Evolutionary conservation across 2,113 vertebrate species (phyloP).

Genomic region (Alligator mississippiensis): DNA sequence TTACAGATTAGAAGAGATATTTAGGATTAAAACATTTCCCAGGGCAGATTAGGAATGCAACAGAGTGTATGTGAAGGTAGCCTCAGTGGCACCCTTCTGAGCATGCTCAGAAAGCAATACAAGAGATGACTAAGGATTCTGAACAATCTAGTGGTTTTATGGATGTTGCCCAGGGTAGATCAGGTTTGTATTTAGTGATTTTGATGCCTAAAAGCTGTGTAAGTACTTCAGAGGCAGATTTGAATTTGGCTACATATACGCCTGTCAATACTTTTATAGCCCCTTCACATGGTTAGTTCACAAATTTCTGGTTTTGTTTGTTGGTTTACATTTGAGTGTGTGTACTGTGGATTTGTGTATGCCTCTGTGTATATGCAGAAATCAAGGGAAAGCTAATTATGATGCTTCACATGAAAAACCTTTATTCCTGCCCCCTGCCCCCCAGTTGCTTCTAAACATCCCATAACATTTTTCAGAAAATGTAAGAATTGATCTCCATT

Average conservation of each 20-base stretch:
- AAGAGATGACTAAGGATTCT: too few relatives aligned
- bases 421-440: background rate
- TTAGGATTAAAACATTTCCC: too few relatives aligned
- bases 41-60: too few relatives aligned
- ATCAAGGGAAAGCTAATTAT: background rate
- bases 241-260: background rate
- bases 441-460: background rate
- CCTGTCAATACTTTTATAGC: background rate
- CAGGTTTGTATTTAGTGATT: background rate
- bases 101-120: too few relatives aligned
- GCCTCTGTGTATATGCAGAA: background rate
- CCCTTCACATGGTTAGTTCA: background rate
- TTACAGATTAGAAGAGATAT: too few relatives aligned
- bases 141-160: too few relatives aligned
- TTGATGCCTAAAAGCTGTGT: background rate
- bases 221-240: background rate
- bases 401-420: background rate
- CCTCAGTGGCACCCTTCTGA: too few relatives aligned
- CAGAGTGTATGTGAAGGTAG: too few relatives aligned
- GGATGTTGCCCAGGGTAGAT: background rate
- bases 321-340: background rate
- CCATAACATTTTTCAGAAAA: background rate
- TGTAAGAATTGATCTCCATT: background rate
- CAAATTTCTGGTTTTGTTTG: background rate
- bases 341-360: background rate